A percentile compares a stretch with the other conserved stretches of the same genome.
phyloP scores from a whole-genome alignment of 2,888 invertebrate species.

The Epistrophe grossulariae region DNA sequence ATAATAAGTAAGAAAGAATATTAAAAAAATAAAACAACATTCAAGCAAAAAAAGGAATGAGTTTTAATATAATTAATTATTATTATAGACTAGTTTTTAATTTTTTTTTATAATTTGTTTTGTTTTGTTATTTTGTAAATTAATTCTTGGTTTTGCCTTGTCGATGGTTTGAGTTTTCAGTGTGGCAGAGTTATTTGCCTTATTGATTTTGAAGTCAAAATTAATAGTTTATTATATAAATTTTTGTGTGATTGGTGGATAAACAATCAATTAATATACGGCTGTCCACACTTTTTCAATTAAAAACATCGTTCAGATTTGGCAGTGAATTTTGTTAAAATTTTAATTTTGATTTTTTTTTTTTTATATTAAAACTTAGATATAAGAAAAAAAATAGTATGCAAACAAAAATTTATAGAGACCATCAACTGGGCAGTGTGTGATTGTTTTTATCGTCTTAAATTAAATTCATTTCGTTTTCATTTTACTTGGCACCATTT shows the following conservation, averaged over 20 bases:
- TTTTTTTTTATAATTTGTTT: no score
- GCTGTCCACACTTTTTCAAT: constrained; percentile 14
- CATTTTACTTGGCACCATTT: constrained; percentile 75
- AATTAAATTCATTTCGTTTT: constrained; percentile 75
- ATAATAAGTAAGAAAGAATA: neutral
- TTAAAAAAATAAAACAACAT: constrained; percentile 23
- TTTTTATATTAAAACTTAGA: constrained; percentile 2
- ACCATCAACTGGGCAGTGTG: constrained; percentile 72
- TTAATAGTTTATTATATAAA: neutral
- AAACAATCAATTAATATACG: constrained; percentile 10
- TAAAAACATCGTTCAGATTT: constrained; percentile 35
- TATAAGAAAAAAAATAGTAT: neutral
- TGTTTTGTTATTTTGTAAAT: constrained; percentile 8
- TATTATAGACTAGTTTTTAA: constrained; percentile 1
- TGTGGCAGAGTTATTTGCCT: constrained; percentile 48
- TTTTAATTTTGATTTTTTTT: neutral
- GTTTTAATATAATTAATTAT: constrained; percentile 55
- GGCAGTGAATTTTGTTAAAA: constrained; percentile 63
- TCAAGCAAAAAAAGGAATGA: constrained; percentile 56
- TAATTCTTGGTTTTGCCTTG: constrained; percentile 67
- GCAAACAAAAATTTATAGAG: constrained; percentile 22
- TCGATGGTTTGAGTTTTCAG: constrained; percentile 59
- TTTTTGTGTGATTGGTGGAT: constrained; percentile 32
- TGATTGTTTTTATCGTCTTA: constrained; percentile 75
- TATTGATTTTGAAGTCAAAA: constrained; percentile 30